Evolutionary conservation across 2,797 vertebrate genomes (phyloP).

Genomic region (Sebastes reedi): DNA sequence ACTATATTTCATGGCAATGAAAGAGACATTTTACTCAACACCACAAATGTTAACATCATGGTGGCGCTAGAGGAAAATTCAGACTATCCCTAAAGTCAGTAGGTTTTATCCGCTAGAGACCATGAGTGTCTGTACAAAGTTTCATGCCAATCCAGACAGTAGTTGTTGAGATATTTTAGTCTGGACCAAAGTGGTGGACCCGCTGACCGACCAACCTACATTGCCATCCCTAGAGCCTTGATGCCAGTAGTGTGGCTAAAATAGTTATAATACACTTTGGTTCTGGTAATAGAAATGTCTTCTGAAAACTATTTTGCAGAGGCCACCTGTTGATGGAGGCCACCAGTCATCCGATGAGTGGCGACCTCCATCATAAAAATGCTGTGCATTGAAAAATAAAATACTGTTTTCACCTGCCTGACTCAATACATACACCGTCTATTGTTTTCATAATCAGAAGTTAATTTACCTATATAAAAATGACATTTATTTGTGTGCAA

Average conservation of each 20-base stretch:
- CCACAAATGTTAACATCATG: background rate
- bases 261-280: background rate
- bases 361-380: background rate
- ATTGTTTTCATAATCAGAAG: conserved; percentile 22
- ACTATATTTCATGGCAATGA: background rate
- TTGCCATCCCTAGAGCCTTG: background rate
- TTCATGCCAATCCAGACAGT: background rate
- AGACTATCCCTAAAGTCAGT: background rate
- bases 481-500: background rate
- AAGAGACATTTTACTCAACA: background rate
- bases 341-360: background rate
- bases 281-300: background rate
- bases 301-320: background rate
- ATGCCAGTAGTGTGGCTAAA: background rate
- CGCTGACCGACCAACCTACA: background rate
- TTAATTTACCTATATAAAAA: background rate
- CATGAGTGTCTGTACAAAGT: background rate
- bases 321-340: background rate
- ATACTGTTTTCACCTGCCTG: background rate
- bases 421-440: background rate
- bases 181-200: background rate
- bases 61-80: background rate
- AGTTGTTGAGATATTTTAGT: background rate
- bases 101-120: background rate
- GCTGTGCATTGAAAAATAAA: background rate